Conservation (phyloP, 2,888 invertebrate genomes). For the Heliconius ismenius region DNA sequence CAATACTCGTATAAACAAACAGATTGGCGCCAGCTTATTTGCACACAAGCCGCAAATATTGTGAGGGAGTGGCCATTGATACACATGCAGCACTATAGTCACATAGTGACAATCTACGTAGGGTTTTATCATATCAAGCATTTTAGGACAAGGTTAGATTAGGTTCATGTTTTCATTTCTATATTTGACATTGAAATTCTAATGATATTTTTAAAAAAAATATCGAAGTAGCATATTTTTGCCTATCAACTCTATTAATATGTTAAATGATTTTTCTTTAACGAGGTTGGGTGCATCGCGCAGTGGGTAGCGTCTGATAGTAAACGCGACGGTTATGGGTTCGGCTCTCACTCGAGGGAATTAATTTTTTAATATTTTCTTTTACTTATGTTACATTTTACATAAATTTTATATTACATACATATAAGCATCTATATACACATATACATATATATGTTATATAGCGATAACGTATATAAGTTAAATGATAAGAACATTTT, state of each 20-base stretch:
- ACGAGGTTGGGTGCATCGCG: too few relatives aligned
- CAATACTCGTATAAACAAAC: slow-evolving; percentile 31
- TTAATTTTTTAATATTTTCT: too few relatives aligned
- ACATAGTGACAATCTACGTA: slow-evolving; percentile 6
- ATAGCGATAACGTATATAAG: neutral
- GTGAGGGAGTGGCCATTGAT: slow-evolving; percentile 26
- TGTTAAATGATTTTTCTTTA: too few relatives aligned
- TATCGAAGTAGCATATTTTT: neutral
- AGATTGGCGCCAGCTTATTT: slow-evolving; percentile 38
- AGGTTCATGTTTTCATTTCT: slow-evolving; percentile 3
- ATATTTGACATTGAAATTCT: neutral
- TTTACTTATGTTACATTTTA: too few relatives aligned
- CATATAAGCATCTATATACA: too few relatives aligned
- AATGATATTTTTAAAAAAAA: neutral
- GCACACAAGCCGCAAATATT: slow-evolving; percentile 38
- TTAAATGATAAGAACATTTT: slow-evolving; percentile 1
- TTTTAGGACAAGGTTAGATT: slow-evolving; percentile 17
- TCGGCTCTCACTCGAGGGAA: too few relatives aligned
- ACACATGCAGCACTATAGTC: neutral
- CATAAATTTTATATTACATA: too few relatives aligned
- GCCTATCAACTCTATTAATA: too few relatives aligned
- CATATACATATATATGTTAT: too few relatives aligned
- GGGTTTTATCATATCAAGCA: neutral
- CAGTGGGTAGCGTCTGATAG: too few relatives aligned
- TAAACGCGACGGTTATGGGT: too few relatives aligned